Evolutionary conservation across 1,140 invertebrate species (phyloP), one percentile per base, ranked within the genome.

Genomic region (Holcopasites calliopsidis): DNA sequence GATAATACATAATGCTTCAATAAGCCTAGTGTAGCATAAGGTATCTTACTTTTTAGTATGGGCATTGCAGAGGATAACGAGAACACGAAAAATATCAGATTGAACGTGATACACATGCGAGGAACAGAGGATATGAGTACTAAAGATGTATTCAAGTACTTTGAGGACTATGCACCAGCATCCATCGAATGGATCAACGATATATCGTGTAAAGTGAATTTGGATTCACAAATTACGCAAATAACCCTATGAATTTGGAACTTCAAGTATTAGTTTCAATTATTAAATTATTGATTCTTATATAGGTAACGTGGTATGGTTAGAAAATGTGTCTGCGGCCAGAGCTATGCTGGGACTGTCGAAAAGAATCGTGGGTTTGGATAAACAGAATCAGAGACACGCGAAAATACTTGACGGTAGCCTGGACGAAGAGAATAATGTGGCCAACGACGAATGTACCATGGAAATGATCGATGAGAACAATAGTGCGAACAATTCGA

Each of bases 111-210:
- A 50, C 95, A 97, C 88, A 92, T 97, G 81, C 90, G 94, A 87
- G 96, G 96, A 35, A 94, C 95, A 1, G 92, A 96, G 83, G 93
- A 96, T 18, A 94, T 97, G 92, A 95, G 92, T 77, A 96, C 95
- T 35, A 93, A 95, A 88, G 95, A 97, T 90, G 93, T 97, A 33
- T 95, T 97, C 86, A 93, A 94, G 79, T 97, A 97, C 89, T 95
- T 97, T 85, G 92, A 93, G 87, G 93, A 95, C 77, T 96, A 95
- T 91, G 93, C 93, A 66, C 95, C 96, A 44, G 91, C 93, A 6
- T 93, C 93, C 2, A 92, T 97, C 49, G 96, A 97, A 90, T 97
- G 96, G 95, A 94, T 97, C 68, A 95, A 96, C 92, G 94, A 96
- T 88, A 90, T 92, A 65, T 95, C 95, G 72, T 97, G 96, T 95